Conservation (phyloP, 2,888 invertebrate species). For the Lycocerus yunnanus region DNA sequence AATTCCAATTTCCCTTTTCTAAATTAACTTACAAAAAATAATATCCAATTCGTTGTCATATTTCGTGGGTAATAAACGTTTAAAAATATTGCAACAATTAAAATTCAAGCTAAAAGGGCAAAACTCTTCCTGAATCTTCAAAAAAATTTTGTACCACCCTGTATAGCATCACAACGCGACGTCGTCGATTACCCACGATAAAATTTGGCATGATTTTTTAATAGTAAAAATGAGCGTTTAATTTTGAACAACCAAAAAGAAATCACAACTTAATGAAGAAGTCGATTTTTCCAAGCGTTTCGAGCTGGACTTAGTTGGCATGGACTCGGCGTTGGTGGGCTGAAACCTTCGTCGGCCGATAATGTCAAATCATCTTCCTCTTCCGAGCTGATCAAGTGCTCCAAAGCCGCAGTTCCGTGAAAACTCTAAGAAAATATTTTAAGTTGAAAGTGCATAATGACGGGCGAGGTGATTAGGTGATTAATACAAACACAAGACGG, state of each 20-base stretch:
- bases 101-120: not conserved
- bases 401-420: slow-evolving; percentile 55
- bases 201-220: slow-evolving; percentile 5
- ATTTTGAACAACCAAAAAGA: not conserved
- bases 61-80: slow-evolving; percentile 7
- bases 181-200: slow-evolving; percentile 1
- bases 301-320: slow-evolving; percentile 52
- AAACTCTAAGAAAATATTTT: slow-evolving; percentile 49
- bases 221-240: not conserved
- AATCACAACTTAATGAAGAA: slow-evolving; percentile 14
- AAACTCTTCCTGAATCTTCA: not conserved
- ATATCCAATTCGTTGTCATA: slow-evolving; percentile 17
- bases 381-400: slow-evolving; percentile 50
- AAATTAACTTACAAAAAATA: not conserved
- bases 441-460: not conserved
- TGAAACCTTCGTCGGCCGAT: slow-evolving; percentile 55
- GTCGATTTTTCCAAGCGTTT: slow-evolving; percentile 47
- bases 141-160: not conserved
- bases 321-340: slow-evolving; percentile 56
- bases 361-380: slow-evolving; percentile 55
- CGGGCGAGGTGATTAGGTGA: not conserved
- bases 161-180: not conserved
- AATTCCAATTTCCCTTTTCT: not conserved
- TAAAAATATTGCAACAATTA: not conserved
- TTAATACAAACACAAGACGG: not conserved